Base-by-base conservation (phyloP, 2,888 invertebrate genomes). In the Drosophila birchii region DNA sequence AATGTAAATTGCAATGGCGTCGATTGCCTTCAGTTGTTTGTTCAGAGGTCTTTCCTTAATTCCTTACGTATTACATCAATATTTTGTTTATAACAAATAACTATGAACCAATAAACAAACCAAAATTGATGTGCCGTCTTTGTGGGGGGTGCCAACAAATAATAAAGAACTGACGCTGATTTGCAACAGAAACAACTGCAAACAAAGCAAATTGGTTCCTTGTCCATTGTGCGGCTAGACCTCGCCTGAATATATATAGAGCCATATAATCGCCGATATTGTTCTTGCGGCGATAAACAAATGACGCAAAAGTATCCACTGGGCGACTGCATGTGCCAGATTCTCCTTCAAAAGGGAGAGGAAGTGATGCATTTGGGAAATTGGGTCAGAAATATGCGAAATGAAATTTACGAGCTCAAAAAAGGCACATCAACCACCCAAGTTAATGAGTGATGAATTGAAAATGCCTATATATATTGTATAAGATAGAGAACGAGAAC, bases 321-420 rank as follows among this genome's bases (percentile, higher is more conserved):
- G 53, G 57, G 20, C 58, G 34, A 34, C 20, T 39, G 67, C 63
- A 45, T 78, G 79, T 60, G 49, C 64, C 61, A 75, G 63, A 45
- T 75, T 73, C 58, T 51, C 57, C 44, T 57, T 51, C 16, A 26
- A 55, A 51, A 63, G 26, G 73, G 51, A 72, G 63, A 63, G 71
- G 64, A 73, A 55, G 53, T 73, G 47, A 56, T 70, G 43, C 60
- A 71, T 78, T 74, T 68, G 72, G 44, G 54, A 62, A 84, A 81
- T 86, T 84, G 85, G 84, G 84, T 84, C 84, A 84, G 39, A 78
- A 75, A 84, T 81, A 79, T 62, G 81, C 55, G 72, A 88, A 61
- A 57, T 54, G 55, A 76, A 80, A 76, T 69, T 68, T 38, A 59
- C 49, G 67, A 64, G 45, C 39, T 47, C 47, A 16, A 47, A 66